phyloP scores from a whole-genome alignment of 2,888 invertebrate genomes.

The Limnephilus auricula region DNA sequence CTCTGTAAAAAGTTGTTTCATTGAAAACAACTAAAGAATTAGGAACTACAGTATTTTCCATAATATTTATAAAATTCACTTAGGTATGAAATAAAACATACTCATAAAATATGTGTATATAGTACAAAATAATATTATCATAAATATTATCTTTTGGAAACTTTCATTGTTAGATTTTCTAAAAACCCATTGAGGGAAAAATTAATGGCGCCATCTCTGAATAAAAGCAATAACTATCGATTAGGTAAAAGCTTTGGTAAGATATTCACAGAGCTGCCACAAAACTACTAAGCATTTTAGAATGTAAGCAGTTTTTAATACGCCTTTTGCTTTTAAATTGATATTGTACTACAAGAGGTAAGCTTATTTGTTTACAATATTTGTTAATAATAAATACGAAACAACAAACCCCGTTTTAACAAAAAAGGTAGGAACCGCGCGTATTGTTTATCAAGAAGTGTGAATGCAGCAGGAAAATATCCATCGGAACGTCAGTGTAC shows the following conservation, averaged over 20 bases:
- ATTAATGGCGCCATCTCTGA: neutral
- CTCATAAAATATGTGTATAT: no score
- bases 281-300: neutral
- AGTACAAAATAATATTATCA: no score
- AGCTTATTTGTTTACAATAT: neutral
- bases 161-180: no score
- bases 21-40: no score
- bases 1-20: no score
- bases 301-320: neutral
- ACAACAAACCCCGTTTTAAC: slow-evolving; percentile 7
- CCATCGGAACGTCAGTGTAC: slow-evolving; percentile 50
- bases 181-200: neutral
- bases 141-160: no score
- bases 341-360: neutral
- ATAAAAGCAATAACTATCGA: neutral
- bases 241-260: neutral
- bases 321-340: neutral
- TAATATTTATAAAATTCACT: no score
- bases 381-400: neutral
- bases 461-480: slow-evolving; percentile 3
- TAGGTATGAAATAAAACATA: no score
- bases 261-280: neutral
- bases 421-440: neutral
- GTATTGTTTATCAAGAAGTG: neutral
- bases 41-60: no score